phyloP scores from a whole-genome alignment of 2,888 invertebrate genomes.

The Mythimna pallens region DNA sequence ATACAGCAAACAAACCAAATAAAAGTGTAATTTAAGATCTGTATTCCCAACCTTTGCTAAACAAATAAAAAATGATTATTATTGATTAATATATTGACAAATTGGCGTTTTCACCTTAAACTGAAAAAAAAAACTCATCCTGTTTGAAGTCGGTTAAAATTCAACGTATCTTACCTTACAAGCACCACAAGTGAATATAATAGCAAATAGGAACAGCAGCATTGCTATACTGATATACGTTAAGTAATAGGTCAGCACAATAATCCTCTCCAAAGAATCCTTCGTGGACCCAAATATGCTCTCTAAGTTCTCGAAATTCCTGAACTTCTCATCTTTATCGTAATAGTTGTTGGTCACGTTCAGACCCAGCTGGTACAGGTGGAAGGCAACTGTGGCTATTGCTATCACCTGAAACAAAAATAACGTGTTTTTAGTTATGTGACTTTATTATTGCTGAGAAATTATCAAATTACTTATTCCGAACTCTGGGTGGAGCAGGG shows the following conservation, averaged over 20 bases:
- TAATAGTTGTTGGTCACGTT: constrained; percentile 77
- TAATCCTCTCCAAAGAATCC: constrained; percentile 74
- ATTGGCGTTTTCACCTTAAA: too few species aligned
- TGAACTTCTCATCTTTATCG: constrained; percentile 78
- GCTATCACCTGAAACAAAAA: constrained; percentile 79
- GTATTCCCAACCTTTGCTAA: too few species aligned
- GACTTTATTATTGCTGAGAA: too few species aligned
- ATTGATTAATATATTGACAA: too few species aligned
- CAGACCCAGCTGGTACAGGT: constrained; percentile 80
- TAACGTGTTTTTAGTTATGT: too few species aligned
- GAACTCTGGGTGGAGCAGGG: too few species aligned
- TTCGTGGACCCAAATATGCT: constrained; percentile 81
- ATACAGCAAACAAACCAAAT: too few species aligned
- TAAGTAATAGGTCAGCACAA: constrained; percentile 80
- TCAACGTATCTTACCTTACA: constrained; percentile 76
- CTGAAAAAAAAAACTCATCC: too few species aligned
- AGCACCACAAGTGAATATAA: constrained; percentile 82
- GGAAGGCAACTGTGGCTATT: constrained; percentile 80
- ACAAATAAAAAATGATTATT: too few species aligned
- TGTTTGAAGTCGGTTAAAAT: too few species aligned
- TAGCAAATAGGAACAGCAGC: constrained; percentile 79
- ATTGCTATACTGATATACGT: constrained; percentile 80
- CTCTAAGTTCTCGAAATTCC: constrained; percentile 82
- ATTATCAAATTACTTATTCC: too few species aligned
- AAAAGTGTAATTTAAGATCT: too few species aligned